These are phyloP conservation scores for Archocentrus centrarchus DNA, from an alignment of 2,113 vertebrate species.

Conservation along the genomic window DNA sequence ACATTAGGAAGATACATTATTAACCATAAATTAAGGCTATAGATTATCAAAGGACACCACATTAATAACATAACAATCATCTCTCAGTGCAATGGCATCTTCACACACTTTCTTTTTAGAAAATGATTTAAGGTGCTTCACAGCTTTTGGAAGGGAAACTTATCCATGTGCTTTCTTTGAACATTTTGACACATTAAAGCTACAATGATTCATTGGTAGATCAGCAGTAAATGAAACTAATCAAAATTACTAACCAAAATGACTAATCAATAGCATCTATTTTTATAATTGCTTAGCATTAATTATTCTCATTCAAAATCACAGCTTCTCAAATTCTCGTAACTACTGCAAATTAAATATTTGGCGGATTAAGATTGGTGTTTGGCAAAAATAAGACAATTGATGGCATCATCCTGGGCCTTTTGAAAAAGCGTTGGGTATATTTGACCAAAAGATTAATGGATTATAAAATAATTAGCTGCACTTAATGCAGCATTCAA, in stretches of 20 bases:
- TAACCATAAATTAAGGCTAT: constrained; percentile 28
- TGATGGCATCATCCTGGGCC: not conserved
- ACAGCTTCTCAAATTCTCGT: not conserved
- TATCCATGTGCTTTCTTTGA: not conserved
- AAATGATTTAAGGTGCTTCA: not conserved
- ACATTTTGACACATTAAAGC: not conserved
- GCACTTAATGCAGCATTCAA: not conserved
- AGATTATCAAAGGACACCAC: not conserved
- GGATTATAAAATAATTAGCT: not conserved
- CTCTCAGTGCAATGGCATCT: not conserved
- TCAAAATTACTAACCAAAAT: not conserved
- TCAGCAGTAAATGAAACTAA: not conserved
- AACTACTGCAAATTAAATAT: not conserved
- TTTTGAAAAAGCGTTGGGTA: not conserved
- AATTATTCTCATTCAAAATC: no score
- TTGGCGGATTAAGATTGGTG: not conserved
- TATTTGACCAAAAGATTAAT: constrained; percentile 7
- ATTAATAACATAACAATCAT: not conserved
- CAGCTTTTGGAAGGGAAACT: not conserved
- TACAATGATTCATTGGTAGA: not conserved
- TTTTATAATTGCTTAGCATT: not conserved
- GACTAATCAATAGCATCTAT: not conserved
- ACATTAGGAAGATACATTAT: constrained; percentile 41
- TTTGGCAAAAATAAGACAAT: not conserved
- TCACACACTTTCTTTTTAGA: not conserved